A percentile compares a stretch with the other conserved stretches of the same genome.
Evolutionary conservation across 1,140 invertebrate genomes (phyloP).

Genomic region (Drosophila pseudoananassae): DNA sequence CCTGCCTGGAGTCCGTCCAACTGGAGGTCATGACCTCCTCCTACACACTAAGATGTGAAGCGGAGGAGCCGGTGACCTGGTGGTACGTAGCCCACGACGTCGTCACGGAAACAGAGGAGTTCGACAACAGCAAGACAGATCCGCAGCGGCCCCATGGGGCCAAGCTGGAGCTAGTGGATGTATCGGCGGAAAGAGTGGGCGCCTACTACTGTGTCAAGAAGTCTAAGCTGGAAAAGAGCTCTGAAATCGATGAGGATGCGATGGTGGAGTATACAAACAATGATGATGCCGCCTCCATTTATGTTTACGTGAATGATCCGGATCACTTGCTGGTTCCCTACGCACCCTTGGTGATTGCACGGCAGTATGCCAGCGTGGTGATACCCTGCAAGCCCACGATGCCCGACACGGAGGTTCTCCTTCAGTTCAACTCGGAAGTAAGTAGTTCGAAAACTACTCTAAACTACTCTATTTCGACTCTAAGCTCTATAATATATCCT

Average conservation of each 20-base stretch:
- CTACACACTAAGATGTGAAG: constrained; percentile 85
- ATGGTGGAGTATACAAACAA: constrained; percentile 83
- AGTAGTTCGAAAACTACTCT: no score
- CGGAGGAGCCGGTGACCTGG: constrained; percentile 84
- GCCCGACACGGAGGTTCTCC: constrained; percentile 86
- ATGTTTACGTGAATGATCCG: constrained; percentile 89
- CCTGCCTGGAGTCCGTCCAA: constrained; percentile 84
- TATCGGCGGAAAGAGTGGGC: constrained; percentile 85
- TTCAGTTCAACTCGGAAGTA: constrained; percentile 83
- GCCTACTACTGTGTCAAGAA: constrained; percentile 86
- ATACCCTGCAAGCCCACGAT: constrained; percentile 89
- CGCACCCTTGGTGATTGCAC: constrained; percentile 74
- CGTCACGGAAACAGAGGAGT: not conserved
- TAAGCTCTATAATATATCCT: no score
- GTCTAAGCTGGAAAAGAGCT: not conserved
- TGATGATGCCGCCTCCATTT: constrained; percentile 85
- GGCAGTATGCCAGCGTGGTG: constrained; percentile 84
- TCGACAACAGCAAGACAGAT: constrained; percentile 63
- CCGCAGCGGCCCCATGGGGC: constrained; percentile 80
- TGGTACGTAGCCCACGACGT: constrained; percentile 68
- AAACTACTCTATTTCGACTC: no score
- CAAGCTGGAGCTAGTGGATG: constrained; percentile 82
- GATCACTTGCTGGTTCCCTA: constrained; percentile 85
- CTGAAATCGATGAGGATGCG: constrained; percentile 46
- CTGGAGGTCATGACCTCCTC: constrained; percentile 84